Conservation (phyloP, 2,113 vertebrate species). For the Camelus bactrianus region DNA sequence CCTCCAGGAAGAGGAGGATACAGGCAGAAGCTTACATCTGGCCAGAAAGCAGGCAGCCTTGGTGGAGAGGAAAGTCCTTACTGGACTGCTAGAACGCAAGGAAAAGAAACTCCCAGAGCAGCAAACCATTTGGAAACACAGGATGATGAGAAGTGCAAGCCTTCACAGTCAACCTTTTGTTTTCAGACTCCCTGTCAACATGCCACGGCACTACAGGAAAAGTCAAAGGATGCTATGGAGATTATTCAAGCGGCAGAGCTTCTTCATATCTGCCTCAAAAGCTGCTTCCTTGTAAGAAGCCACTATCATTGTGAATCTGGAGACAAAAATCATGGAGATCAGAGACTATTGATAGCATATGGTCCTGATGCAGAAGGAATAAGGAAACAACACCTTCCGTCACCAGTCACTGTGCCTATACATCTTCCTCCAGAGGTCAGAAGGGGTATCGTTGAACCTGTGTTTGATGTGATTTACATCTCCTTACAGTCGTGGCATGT, state of each 20-base stretch:
- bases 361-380: background rate
- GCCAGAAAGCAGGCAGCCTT: background rate
- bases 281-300: background rate
- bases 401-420: background rate
- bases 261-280: slow-evolving; percentile 6
- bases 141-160: background rate
- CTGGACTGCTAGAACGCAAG: background rate
- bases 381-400: background rate
- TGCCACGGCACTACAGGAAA: background rate
- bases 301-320: background rate
- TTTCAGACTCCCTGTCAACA: slow-evolving; percentile 5
- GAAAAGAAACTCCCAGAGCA: background rate
- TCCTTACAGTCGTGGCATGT: background rate
- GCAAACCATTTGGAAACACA: background rate
- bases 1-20: background rate
- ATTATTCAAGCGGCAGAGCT: background rate
- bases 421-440: background rate
- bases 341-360: background rate
- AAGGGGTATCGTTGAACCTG: background rate
- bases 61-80: background rate
- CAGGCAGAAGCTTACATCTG: background rate
- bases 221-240: background rate
- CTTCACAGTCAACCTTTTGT: background rate
- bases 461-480: background rate
- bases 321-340: background rate